Conservation (phyloP, 2,797 vertebrate genomes). For the Geotrypetes seraphini region DNA sequence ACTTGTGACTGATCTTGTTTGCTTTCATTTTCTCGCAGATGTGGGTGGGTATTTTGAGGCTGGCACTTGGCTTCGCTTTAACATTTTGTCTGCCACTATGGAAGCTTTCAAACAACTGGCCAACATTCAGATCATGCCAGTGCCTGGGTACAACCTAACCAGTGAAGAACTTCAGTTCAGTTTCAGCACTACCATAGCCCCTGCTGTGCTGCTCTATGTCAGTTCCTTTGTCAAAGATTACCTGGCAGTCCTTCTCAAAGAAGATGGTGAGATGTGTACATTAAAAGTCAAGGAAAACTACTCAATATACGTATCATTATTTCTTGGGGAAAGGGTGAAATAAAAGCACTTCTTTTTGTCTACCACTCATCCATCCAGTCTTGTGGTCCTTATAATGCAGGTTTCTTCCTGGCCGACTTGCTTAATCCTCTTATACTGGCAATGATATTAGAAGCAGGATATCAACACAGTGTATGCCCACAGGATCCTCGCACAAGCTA, state of each 20-base stretch:
- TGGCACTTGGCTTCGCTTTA: constrained; percentile 83
- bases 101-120: constrained; percentile 76
- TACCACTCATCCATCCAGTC: no score
- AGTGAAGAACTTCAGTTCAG: constrained; percentile 93
- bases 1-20: no score
- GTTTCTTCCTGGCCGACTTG: no score
- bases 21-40: constrained; percentile 46
- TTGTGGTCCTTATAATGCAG: no score
- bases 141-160: constrained; percentile 74
- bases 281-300: no score
- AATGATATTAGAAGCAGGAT: no score
- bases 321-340: no score
- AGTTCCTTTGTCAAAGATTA: constrained; percentile 91
- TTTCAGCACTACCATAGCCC: constrained; percentile 79
- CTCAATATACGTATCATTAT: no score
- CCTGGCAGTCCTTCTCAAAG: constrained; percentile 82
- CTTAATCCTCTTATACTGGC: no score
- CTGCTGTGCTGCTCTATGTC: constrained; percentile 85
- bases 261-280: constrained; percentile 81
- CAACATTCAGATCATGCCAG: constrained; percentile 65
- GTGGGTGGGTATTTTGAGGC: constrained; percentile 86
- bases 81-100: constrained; percentile 76
- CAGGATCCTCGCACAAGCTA: no score
- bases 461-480: no score
- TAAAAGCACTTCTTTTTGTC: no score